These are phyloP conservation scores for Saimiri boliviensis DNA, from an alignment of 2,113 vertebrate species.

Conservation along the genomic window DNA sequence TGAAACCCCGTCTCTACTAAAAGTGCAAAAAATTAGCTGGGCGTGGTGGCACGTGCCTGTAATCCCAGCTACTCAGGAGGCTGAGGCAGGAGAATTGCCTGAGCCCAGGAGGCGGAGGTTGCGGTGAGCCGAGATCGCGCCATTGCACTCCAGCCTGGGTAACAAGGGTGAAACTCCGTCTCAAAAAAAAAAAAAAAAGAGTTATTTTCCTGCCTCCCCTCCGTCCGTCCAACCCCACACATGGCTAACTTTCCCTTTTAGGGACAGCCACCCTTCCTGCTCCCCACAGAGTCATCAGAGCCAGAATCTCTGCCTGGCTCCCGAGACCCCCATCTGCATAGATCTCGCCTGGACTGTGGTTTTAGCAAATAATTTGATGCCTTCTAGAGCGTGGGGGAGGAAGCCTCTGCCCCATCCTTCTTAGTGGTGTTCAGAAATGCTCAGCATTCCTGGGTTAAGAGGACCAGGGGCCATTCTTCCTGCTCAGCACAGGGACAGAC, in stretches of 20 bases:
- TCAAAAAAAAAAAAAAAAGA: too few species aligned
- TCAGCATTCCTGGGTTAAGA: constrained; percentile 78
- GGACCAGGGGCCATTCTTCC: constrained; percentile 58
- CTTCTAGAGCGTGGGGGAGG: constrained; percentile 69
- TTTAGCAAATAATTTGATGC: constrained; percentile 69
- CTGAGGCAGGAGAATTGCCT: too few species aligned
- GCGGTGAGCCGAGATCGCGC: too few species aligned
- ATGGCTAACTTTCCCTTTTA: neutral
- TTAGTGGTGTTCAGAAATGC: constrained; percentile 74
- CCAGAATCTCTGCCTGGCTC: neutral
- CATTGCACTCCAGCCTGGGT: too few species aligned
- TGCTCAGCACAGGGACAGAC: constrained; percentile 24
- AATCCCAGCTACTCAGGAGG: too few species aligned
- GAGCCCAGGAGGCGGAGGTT: too few species aligned
- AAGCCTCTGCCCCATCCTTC: constrained; percentile 67
- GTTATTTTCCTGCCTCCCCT: neutral
- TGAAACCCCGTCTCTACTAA: too few species aligned
- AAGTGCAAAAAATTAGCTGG: too few species aligned
- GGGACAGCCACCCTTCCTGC: neutral
- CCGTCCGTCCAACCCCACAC: neutral
- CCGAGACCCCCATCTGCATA: neutral
- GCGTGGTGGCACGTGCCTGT: too few species aligned
- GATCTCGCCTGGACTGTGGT: constrained; percentile 45
- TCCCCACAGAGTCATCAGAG: neutral
- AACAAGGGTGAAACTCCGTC: too few species aligned